These are phyloP conservation scores for Callinectes sapidus DNA, from an alignment of 2,888 invertebrate genomes.

Conservation along the genomic window DNA sequence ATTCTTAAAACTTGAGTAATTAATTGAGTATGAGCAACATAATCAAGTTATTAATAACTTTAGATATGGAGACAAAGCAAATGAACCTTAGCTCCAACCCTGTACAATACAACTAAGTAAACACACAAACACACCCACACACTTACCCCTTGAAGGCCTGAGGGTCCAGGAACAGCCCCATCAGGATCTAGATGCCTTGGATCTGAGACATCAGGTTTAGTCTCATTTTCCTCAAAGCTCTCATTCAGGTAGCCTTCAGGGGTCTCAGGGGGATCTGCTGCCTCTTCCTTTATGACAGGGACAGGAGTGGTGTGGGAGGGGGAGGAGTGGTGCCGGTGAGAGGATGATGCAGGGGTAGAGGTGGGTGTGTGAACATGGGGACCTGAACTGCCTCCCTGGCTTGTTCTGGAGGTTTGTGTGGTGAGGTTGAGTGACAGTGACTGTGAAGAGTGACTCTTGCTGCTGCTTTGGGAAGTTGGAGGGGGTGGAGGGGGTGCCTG, in stretches of 20 bases:
- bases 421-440: slow-evolving; percentile 41
- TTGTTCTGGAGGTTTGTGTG: slow-evolving; percentile 39
- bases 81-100: too few species aligned
- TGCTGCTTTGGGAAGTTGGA: not conserved
- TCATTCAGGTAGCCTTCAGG: slow-evolving; percentile 57
- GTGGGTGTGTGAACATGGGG: slow-evolving; percentile 32
- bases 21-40: not conserved
- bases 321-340: not conserved
- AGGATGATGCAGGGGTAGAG: slow-evolving; percentile 37
- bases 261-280: slow-evolving; percentile 56
- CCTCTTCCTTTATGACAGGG: slow-evolving; percentile 63
- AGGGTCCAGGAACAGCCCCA: slow-evolving; percentile 46
- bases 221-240: slow-evolving; percentile 52
- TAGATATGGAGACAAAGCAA: too few species aligned
- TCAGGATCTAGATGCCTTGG: slow-evolving; percentile 26
- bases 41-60: not conserved
- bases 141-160: slow-evolving; percentile 64
- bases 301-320: slow-evolving; percentile 38
- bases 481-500: slow-evolving; percentile 47
- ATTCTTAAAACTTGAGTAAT: not conserved
- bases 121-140: not conserved
- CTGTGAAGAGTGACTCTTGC: slow-evolving; percentile 45
- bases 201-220: slow-evolving; percentile 60
- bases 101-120: too few species aligned
- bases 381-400: slow-evolving; percentile 45